Percentiles rank a stretch among this genome's conserved stretches.
These are phyloP conservation scores for Eupithecia insigniata DNA, from an alignment of 2,888 invertebrate genomes.

Conservation along the genomic window DNA sequence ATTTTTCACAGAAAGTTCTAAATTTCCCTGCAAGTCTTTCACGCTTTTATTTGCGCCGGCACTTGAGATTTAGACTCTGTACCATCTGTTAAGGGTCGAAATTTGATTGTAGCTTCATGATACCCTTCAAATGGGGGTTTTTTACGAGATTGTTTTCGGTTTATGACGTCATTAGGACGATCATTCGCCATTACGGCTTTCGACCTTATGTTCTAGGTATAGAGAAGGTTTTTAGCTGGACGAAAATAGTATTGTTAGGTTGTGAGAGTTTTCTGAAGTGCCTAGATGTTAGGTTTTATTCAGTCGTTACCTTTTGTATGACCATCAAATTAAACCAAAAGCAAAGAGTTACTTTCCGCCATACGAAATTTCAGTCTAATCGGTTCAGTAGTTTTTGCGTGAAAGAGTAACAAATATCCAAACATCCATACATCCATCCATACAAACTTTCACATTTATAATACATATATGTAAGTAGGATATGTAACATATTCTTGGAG, in stretches of 20 bases:
- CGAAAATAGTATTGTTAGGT: slow-evolving; percentile 45
- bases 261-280: slow-evolving; percentile 34
- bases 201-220: slow-evolving; percentile 43
- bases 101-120: slow-evolving; percentile 46
- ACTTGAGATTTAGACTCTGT: slow-evolving; percentile 27
- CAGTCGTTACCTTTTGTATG: slow-evolving; percentile 54
- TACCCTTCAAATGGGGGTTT: slow-evolving; percentile 44
- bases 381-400: no score
- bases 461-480: no score
- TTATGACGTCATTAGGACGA: slow-evolving; percentile 49
- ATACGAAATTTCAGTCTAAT: no score
- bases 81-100: slow-evolving; percentile 35
- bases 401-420: no score
- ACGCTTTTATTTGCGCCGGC: slow-evolving; percentile 5
- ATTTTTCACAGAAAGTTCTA: slow-evolving; percentile 24
- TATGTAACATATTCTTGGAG: no score
- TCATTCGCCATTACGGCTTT: slow-evolving; percentile 42
- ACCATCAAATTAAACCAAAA: slow-evolving; percentile 55
- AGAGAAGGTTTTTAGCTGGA: slow-evolving; percentile 45
- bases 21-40: slow-evolving; percentile 20
- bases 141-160: slow-evolving; percentile 59
- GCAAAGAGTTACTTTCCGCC: neutral
- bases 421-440: no score
- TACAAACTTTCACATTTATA: no score
- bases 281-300: slow-evolving; percentile 52